Evolutionary conservation across 1,140 invertebrate genomes (phyloP), one percentile per base, ranked within the genome.

Genomic region (Antheraea pernyi): DNA sequence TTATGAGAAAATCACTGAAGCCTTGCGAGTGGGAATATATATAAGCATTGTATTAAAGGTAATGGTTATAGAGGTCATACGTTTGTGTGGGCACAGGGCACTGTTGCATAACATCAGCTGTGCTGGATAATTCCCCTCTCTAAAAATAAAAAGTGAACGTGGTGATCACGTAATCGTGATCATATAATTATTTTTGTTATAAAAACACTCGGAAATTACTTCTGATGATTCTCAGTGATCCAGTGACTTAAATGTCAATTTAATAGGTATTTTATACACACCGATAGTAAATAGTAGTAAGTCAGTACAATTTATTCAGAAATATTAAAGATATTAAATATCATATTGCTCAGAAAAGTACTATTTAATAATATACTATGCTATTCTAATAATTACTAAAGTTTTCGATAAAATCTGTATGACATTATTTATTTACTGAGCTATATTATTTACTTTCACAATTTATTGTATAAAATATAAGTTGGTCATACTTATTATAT

Each of bases 81-180:
- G 72, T 70, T 53, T 65, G 22, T 16, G 69, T 59, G 59, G 73
- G 42, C 73, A 39, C 76, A 83, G 80, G 75, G 80, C 75, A 59
- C 39, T 39, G 62, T 83, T 81, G 73, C 71, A 66, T 68, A 86
- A 86, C 48, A 69, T 39, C 11, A n/a, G 11, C 59, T 46, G 65
- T 67, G 37, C 42, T 73, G 74, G 69, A 82, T 75, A 81, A 70
- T 79, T 84, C 80, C 81, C 78, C 81, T 84, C 83, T 88, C 83
- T 81, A 80, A 83, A 82, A 88, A 88, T 85, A 30, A 87, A 88
- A 86, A 88, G 85, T 88, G 85, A 88, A 86, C 75, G 84, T 9
- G 22, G 22, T 83, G 74, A 77, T 71, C 70, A 83, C 81, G 85
- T 87, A 87, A 85, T 81, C 74, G 69, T 61, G 37, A 58, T 68